Evolutionary conservation across 1,140 invertebrate species (phyloP).

Genomic region (Aricia agestis): DNA sequence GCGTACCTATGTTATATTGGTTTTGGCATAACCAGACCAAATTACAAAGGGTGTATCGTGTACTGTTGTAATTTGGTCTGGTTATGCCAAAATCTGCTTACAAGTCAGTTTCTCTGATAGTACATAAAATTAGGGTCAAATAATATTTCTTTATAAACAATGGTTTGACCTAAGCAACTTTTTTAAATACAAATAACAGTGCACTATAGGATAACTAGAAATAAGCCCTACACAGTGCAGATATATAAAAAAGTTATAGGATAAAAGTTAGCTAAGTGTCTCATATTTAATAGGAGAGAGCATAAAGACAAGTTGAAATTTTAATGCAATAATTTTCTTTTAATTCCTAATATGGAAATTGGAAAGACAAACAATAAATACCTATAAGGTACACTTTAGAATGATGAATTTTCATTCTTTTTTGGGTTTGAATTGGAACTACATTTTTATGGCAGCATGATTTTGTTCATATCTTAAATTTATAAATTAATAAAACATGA

Average conservation of each 20-base stretch:
- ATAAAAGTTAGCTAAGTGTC: too few species aligned
- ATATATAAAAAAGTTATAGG: background rate
- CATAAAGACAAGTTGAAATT: too few species aligned
- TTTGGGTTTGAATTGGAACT: background rate
- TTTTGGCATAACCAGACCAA: too few species aligned
- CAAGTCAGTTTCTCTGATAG: too few species aligned
- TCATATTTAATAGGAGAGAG: too few species aligned
- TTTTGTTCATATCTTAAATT: background rate
- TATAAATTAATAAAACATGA: background rate
- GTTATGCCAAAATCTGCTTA: too few species aligned
- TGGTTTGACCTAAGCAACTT: background rate
- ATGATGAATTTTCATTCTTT: too few species aligned
- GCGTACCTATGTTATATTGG: too few species aligned
- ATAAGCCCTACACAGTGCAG: background rate
- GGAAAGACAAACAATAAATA: background rate
- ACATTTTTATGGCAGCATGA: background rate
- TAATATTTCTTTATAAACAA: background rate
- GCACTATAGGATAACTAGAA: conserved; percentile 2
- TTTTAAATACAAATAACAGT: background rate
- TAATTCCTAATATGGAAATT: too few species aligned
- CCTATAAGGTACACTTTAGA: background rate
- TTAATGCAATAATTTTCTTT: too few species aligned
- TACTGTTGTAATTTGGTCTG: too few species aligned
- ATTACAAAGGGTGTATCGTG: too few species aligned
- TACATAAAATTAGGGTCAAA: background rate